Conservation (phyloP, 2,113 vertebrate genomes). For the Reinhardtius hippoglossoides region DNA sequence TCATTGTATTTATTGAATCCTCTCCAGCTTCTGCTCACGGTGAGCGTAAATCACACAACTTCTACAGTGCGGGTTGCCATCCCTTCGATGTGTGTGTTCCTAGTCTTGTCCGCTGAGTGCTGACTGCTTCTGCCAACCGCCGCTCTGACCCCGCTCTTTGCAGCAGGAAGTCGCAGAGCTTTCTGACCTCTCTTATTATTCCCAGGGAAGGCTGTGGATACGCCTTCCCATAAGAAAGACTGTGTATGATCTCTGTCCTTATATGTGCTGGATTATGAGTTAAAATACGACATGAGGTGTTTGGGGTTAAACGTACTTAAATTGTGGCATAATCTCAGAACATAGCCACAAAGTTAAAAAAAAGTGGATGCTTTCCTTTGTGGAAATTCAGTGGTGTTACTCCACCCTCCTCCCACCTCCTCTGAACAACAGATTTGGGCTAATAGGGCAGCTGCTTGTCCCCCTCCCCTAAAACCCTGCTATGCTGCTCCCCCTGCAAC, state of each 20-base stretch:
- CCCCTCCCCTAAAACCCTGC: constrained; percentile 48
- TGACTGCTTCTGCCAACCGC: constrained; percentile 64
- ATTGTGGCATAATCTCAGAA: constrained; percentile 46
- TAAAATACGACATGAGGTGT: constrained; percentile 41
- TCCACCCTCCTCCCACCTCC: constrained; percentile 70
- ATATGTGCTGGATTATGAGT: constrained; percentile 56
- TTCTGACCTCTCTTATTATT: constrained; percentile 73
- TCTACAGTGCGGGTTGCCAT: constrained; percentile 6
- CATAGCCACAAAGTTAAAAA: constrained; percentile 36
- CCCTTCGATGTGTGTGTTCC: constrained; percentile 20
- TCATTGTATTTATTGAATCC: constrained; percentile 72
- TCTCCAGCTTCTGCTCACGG: constrained; percentile 54
- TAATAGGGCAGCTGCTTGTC: constrained; percentile 80
- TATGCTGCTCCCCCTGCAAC: constrained; percentile 46
- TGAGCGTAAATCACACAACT: constrained; percentile 64
- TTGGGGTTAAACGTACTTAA: constrained; percentile 50
- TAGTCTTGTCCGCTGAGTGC: constrained; percentile 54
- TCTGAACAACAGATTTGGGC: constrained; percentile 79
- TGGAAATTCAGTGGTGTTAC: constrained; percentile 68
- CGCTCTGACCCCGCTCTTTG: constrained; percentile 66
- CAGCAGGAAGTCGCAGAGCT: constrained; percentile 68
- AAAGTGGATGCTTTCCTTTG: constrained; percentile 63
- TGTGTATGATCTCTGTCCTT: constrained; percentile 25
- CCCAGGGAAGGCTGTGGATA: constrained; percentile 48
- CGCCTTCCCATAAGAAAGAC: constrained; percentile 54